Evolutionary conservation across 2,113 vertebrate species (phyloP).

Genomic region (Aviceda subcristata): DNA sequence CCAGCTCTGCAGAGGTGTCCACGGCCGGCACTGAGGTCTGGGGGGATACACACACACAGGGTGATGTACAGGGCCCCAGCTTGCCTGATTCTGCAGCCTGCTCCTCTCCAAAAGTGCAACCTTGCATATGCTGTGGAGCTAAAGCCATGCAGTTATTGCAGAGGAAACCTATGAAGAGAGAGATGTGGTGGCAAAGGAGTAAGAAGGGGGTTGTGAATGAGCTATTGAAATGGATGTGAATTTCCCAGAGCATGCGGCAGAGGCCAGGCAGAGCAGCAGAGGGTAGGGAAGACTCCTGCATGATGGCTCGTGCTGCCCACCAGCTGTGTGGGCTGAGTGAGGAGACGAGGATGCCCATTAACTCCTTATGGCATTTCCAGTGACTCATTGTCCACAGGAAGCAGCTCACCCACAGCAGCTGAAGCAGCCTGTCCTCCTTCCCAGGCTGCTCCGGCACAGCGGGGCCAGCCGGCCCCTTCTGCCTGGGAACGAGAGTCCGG

Average conservation of each 20-base stretch:
- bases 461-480: background rate
- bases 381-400: conserved; percentile 5
- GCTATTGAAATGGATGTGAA: background rate
- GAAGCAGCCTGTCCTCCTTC: background rate
- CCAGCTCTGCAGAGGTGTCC: background rate
- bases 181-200: background rate
- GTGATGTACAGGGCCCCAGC: background rate
- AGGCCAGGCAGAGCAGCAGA: background rate
- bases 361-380: conserved; percentile 16
- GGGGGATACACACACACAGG: background rate
- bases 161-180: background rate
- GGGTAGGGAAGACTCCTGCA: background rate
- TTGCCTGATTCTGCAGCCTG: background rate
- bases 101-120: background rate
- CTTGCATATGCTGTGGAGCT: background rate
- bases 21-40: accelerated
- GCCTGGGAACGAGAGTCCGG: background rate
- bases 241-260: background rate
- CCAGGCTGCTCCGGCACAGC: background rate
- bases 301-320: background rate
- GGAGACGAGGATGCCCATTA: conserved; percentile 13
- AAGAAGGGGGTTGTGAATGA: background rate
- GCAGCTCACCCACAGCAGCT: conserved; percentile 10
- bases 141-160: background rate
- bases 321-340: conserved; percentile 11